phyloP scores from a whole-genome alignment of 2,888 invertebrate species.

The Agrochola circellaris region DNA sequence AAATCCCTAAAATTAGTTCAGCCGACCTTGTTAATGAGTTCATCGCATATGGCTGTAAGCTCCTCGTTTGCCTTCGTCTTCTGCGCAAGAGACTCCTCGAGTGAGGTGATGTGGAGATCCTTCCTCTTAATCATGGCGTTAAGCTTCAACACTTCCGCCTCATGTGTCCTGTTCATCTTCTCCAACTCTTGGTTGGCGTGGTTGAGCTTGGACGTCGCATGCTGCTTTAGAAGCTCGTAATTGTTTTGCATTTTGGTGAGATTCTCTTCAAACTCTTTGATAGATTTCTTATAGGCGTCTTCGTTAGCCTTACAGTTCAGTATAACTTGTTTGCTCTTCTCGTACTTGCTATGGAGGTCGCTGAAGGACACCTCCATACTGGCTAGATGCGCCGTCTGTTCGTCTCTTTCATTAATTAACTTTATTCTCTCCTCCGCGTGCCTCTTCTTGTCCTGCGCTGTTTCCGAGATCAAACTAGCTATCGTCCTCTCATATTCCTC shows the following conservation, averaged over 20 bases:
- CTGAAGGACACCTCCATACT: conserved; percentile 92
- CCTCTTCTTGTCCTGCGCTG: conserved; percentile 92
- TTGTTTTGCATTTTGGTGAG: conserved; percentile 94
- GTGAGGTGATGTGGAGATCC: conserved; percentile 95
- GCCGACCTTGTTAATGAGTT: conserved; percentile 93
- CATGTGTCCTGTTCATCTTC: conserved; percentile 93
- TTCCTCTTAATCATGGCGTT: conserved; percentile 96
- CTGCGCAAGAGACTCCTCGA: conserved; percentile 95
- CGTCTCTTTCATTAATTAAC: conserved; percentile 91
- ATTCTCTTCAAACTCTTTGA: conserved; percentile 93
- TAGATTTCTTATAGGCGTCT: conserved; percentile 92
- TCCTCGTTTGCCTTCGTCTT: conserved; percentile 97
- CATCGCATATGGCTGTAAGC: conserved; percentile 97
- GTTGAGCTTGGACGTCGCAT: conserved; percentile 96
- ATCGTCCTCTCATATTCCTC: conserved; percentile 95
- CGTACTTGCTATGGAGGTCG: conserved; percentile 92
- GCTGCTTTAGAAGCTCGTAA: conserved; percentile 96
- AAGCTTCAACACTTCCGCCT: conserved; percentile 95
- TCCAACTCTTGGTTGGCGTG: conserved; percentile 94
- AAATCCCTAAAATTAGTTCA: conserved; percentile 75
- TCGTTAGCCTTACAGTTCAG: conserved; percentile 91
- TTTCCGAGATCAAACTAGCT: conserved; percentile 93
- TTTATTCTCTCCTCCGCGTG: conserved; percentile 89
- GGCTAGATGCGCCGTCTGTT: conserved; percentile 91
- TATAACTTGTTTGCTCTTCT: conserved; percentile 92